Evolutionary conservation across 2,113 vertebrate genomes (phyloP).

Genomic region (Mus pahari): DNA sequence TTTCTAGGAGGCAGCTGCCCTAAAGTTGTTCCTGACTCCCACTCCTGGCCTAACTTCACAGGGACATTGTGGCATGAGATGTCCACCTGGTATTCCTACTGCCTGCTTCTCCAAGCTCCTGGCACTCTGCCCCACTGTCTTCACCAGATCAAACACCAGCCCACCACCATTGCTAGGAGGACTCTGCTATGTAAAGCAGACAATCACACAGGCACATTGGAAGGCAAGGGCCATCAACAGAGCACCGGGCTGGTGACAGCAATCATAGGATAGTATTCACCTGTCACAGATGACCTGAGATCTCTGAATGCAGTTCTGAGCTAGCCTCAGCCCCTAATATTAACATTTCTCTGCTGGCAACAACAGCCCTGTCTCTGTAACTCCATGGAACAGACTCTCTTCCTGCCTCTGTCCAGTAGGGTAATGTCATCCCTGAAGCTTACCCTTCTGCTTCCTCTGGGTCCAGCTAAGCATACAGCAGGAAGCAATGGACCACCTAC

Average conservation of each 20-base stretch:
- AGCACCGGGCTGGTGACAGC: not conserved
- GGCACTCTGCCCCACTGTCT: not conserved
- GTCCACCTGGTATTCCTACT: not conserved
- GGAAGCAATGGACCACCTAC: not conserved
- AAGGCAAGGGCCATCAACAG: not conserved
- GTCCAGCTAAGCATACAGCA: not conserved
- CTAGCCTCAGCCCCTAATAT: not conserved
- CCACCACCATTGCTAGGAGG: not conserved
- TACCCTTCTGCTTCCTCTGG: not conserved
- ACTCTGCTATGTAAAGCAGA: not conserved
- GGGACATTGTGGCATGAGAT: accelerated
- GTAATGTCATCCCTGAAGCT: not conserved
- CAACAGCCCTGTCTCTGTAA: not conserved
- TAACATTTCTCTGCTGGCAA: not conserved
- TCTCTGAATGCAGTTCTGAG: not conserved
- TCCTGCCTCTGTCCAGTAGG: not conserved
- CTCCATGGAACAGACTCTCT: not conserved
- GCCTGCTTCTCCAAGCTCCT: not conserved
- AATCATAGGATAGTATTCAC: not conserved
- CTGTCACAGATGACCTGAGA: not conserved
- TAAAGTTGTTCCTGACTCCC: not conserved
- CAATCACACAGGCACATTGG: slow-evolving; percentile 57
- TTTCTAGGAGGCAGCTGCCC: not conserved
- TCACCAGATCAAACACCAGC: not conserved
- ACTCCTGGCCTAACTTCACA: not conserved